phyloP scores from a whole-genome alignment of 2,113 vertebrate species.

The Rhipidura dahli region DNA sequence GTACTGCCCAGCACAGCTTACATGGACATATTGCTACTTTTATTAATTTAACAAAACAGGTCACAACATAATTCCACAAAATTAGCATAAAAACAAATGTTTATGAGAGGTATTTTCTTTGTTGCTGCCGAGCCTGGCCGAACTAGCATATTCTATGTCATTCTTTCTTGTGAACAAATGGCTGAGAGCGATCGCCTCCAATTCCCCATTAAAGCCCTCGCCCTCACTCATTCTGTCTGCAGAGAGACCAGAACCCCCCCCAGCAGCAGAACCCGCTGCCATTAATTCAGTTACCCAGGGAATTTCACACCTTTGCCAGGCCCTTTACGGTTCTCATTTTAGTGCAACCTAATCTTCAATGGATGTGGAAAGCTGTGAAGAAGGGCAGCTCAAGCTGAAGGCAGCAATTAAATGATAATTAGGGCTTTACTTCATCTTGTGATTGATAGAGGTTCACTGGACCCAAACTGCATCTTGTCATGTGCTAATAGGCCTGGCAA shows the following conservation, averaged over 20 bases:
- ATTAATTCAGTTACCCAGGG: constrained; percentile 63
- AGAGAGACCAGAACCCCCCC: constrained; percentile 44
- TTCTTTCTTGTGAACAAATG: background rate
- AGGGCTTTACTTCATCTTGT: constrained; percentile 82
- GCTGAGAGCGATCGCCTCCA: constrained; percentile 12
- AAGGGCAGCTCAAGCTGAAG: constrained; percentile 66
- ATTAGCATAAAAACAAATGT: background rate
- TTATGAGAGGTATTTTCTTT: background rate
- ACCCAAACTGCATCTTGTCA: constrained; percentile 73
- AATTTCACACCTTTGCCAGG: constrained; percentile 64
- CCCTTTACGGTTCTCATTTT: constrained; percentile 53
- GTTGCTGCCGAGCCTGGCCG: background rate
- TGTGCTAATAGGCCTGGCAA: constrained; percentile 79
- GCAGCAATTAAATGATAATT: constrained; percentile 86
- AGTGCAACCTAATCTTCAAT: constrained; percentile 63
- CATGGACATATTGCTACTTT: background rate
- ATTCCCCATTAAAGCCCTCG: constrained; percentile 16
- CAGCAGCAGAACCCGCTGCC: constrained; percentile 41
- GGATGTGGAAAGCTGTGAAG: constrained; percentile 55
- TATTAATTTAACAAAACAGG: background rate
- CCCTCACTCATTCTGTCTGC: constrained; percentile 51
- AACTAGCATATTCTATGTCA: background rate
- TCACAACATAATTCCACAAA: background rate
- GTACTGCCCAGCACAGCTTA: background rate
- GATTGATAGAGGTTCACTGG: constrained; percentile 82